These are phyloP conservation scores for Noctua janthina DNA, from an alignment of 2,888 invertebrate genomes.

Conservation along the genomic window DNA sequence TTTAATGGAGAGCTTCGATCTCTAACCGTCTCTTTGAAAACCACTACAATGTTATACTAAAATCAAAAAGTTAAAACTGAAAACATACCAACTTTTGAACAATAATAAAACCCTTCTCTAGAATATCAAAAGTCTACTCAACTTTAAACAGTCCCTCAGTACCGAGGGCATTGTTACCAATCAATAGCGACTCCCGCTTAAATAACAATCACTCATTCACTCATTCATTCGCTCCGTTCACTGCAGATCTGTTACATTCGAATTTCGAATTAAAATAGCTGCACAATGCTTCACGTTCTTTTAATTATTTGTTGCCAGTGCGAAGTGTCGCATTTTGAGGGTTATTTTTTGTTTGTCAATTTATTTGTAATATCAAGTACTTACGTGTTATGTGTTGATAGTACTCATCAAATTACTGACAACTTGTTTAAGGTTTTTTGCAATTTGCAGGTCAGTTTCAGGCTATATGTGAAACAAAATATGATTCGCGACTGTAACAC, in stretches of 20 bases:
- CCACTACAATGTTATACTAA: background rate
- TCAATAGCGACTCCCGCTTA: slow-evolving; percentile 66
- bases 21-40: background rate
- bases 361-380: background rate
- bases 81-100: background rate
- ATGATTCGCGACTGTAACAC: too few relatives aligned
- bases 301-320: slow-evolving; percentile 16
- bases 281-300: slow-evolving; percentile 38
- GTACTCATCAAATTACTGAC: background rate
- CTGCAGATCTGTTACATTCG: slow-evolving; percentile 53
- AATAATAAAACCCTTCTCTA: slow-evolving; percentile 32
- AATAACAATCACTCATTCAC: slow-evolving; percentile 67
- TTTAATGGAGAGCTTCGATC: background rate
- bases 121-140: slow-evolving; percentile 10
- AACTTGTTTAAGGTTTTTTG: background rate
- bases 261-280: slow-evolving; percentile 51
- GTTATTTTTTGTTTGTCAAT: background rate
- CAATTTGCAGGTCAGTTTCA: too few relatives aligned
- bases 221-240: slow-evolving; percentile 50
- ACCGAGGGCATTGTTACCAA: slow-evolving; percentile 64
- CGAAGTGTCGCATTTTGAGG: background rate
- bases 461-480: too few relatives aligned
- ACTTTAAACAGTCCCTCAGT: slow-evolving; percentile 22
- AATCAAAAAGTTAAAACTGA: background rate
- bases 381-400: background rate